Evolutionary conservation across 2,797 vertebrate species (phyloP).

Genomic region (Melanotaenia maccullochi): DNA sequence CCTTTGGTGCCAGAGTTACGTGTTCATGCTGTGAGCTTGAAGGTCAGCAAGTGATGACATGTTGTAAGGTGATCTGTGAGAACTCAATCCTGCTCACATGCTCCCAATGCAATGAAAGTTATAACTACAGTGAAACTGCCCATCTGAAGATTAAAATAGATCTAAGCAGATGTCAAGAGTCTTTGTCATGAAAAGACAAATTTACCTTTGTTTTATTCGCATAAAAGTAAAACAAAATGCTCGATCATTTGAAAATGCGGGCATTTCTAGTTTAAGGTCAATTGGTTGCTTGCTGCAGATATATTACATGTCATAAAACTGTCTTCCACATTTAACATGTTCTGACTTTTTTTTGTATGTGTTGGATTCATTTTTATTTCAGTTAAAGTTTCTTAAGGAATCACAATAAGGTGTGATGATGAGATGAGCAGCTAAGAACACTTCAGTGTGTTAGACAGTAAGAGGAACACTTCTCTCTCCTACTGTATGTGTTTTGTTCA

Average conservation of each 20-base stretch:
- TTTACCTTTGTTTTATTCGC: not conserved
- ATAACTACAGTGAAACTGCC: not conserved
- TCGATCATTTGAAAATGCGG: slow-evolving; percentile 6
- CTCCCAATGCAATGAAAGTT: slow-evolving; percentile 17
- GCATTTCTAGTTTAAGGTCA: slow-evolving; percentile 16
- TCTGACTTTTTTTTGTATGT: slow-evolving; percentile 44
- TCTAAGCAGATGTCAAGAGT: slow-evolving; percentile 29
- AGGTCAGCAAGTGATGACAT: slow-evolving; percentile 35
- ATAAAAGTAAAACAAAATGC: slow-evolving; percentile 1
- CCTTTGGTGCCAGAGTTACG: slow-evolving; percentile 9
- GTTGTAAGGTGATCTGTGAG: slow-evolving; percentile 34
- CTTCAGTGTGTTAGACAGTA: slow-evolving; percentile 53
- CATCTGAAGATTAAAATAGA: slow-evolving; percentile 22
- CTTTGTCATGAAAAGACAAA: slow-evolving; percentile 7
- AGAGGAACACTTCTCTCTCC: slow-evolving; percentile 20
- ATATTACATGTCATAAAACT: slow-evolving; percentile 26
- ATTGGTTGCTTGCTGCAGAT: slow-evolving; percentile 23
- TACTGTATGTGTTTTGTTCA: slow-evolving; percentile 55
- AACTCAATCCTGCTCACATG: slow-evolving; percentile 36
- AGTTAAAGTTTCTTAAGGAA: slow-evolving; percentile 55
- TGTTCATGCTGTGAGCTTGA: slow-evolving; percentile 18
- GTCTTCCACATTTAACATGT: slow-evolving; percentile 65
- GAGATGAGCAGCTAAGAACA: slow-evolving; percentile 76
- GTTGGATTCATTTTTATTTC: slow-evolving; percentile 14
- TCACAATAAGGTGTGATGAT: slow-evolving; percentile 53